Base-by-base conservation (phyloP, 2,888 invertebrate genomes). In the Didymodactylos carnosus region DNA sequence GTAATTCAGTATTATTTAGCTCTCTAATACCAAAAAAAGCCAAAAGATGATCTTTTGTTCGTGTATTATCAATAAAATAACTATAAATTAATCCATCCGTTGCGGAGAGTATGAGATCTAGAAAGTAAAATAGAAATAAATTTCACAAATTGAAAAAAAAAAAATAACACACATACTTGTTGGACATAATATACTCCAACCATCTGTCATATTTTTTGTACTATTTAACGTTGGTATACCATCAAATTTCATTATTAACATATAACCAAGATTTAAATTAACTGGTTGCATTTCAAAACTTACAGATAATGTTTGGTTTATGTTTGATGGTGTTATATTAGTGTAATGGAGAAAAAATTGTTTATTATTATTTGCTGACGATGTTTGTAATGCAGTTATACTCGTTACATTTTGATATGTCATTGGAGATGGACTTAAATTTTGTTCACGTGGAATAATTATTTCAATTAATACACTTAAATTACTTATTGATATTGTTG, bases 391-490 rank as follows among this genome's bases (percentile, higher is more conserved):
- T 13, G 10, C 4, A 14, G n/a, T 62, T 62, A 35, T 13, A 35
- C 5, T 23, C 2, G 41, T 40, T 14, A 10, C 25, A 39, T 41
- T 40, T 25, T 40, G 27, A 23, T 35, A 40, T 40, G 73, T 71
- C 25, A 75, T 73, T 7, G 39, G 46, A 0, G 76, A 76, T 11
- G 51, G 43, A 1, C 69, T 0, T 0, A 70, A 43, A 39, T 46
- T 74, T 62, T 76, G 76, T 40, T 78, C 78, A 10, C 77, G 72
- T 2, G 79, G 78, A 11, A 80, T 78, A 13, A 49, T 51, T n/a
- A 80, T 76, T 49, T 76, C 76, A 41, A 80, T 75, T 2, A 79
- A 78, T 25, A 73, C 35, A 19, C 39, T 19, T n/a, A 75, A 13
- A 39, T 51, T 53, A 0, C n/a, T 27, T 19, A 78, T 69, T n/a